Conservation (phyloP, 2,888 invertebrate genomes). For the Lapara coniferarum region DNA sequence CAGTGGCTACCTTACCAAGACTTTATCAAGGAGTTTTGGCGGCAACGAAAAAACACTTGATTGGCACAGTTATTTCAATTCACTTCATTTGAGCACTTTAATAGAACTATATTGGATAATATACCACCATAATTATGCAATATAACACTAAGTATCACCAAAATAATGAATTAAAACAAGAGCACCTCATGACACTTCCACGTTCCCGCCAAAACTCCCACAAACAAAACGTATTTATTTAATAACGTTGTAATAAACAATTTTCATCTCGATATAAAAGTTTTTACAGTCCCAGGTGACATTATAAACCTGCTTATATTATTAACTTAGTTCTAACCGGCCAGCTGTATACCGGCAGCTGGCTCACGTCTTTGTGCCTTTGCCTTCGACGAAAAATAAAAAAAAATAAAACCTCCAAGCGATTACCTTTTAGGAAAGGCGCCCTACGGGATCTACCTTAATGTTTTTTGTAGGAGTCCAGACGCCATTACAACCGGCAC, state of each 20-base stretch:
- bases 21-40: too few relatives aligned
- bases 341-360: constrained; percentile 75
- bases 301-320: constrained; percentile 27
- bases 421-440: constrained; percentile 77
- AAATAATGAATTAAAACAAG: too few relatives aligned
- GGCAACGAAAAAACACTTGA: too few relatives aligned
- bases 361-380: constrained; percentile 69
- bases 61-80: too few relatives aligned
- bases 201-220: too few relatives aligned
- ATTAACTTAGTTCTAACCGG: constrained; percentile 43
- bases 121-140: too few relatives aligned
- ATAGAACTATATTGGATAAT: too few relatives aligned
- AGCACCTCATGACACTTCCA: too few relatives aligned
- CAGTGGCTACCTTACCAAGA: too few relatives aligned
- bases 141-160: too few relatives aligned
- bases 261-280: constrained; percentile 19
- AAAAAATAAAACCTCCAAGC: constrained; percentile 60
- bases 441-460: constrained; percentile 65
- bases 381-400: constrained; percentile 64
- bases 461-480: constrained; percentile 60
- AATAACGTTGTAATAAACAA: neutral
- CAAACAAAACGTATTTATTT: neutral
- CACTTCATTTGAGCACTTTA: too few relatives aligned
- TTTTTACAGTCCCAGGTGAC: constrained; percentile 27
- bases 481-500: constrained; percentile 68